Conservation (phyloP, 2,113 vertebrate species). For the Pheucticus melanocephalus region DNA sequence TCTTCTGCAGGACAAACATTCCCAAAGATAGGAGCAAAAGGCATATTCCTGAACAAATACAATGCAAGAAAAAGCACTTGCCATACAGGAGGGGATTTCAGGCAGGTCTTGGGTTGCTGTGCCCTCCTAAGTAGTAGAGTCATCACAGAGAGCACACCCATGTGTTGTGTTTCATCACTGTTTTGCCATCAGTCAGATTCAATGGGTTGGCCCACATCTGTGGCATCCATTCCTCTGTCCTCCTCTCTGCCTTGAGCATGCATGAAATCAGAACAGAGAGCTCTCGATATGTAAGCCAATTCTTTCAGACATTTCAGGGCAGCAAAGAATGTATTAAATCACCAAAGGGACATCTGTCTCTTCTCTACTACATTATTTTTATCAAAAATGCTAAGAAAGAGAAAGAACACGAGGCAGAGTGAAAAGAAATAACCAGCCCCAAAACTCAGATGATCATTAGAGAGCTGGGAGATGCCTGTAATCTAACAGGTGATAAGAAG, state of each 20-base stretch:
- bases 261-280: neutral
- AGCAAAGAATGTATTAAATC: neutral
- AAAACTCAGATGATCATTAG: slow-evolving; percentile 6
- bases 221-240: neutral
- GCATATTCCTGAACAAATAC: neutral
- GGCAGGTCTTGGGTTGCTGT: neutral
- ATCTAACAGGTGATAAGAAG: slow-evolving; percentile 46
- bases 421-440: neutral
- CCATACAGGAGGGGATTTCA: neutral
- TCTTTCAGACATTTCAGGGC: neutral
- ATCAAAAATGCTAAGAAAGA: slow-evolving; percentile 3
- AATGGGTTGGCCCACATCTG: neutral
- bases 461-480: slow-evolving; percentile 28
- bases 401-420: neutral
- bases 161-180: neutral
- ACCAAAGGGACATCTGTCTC: slow-evolving; percentile 5
- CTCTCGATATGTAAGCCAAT: neutral
- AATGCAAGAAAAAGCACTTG: neutral
- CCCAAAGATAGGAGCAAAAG: neutral
- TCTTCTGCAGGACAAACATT: neutral
- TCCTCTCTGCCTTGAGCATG: neutral
- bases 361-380: neutral
- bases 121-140: neutral
- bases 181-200: neutral
- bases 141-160: neutral